phyloP scores from a whole-genome alignment of 2,797 vertebrate genomes.

The Chaetodon trifasciatus region DNA sequence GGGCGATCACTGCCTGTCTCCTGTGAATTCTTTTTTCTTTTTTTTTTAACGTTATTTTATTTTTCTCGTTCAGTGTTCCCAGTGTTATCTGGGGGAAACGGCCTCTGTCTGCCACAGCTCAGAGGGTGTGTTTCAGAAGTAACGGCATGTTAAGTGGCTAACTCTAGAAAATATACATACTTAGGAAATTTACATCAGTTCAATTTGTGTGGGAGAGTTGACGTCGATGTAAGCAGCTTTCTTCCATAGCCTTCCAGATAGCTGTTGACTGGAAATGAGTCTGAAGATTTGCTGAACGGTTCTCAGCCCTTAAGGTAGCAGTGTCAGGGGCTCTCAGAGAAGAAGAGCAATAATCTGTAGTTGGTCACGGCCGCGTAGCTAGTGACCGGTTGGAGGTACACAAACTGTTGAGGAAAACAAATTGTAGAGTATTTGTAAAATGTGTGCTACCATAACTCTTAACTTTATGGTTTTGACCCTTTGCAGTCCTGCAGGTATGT shows the following conservation, averaged over 20 bases:
- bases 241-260: conserved; percentile 50
- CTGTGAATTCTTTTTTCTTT: conserved; percentile 71
- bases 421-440: conserved; percentile 63
- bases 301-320: conserved; percentile 54
- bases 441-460: conserved; percentile 54
- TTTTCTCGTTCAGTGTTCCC: conserved; percentile 62
- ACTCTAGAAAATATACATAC: conserved; percentile 73
- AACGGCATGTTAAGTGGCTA: conserved; percentile 80
- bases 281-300: conserved; percentile 42
- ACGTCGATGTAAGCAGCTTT: conserved; percentile 45
- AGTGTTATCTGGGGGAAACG: conserved; percentile 49
- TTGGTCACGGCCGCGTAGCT: conserved; percentile 19
- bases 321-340: conserved; percentile 23
- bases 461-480: conserved; percentile 70
- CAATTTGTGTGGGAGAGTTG: conserved; percentile 52
- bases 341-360: conserved; percentile 38
- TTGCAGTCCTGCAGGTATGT: conserved; percentile 73
- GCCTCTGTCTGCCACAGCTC: conserved; percentile 56
- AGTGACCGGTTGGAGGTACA: conserved; percentile 37
- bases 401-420: conserved; percentile 49
- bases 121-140: conserved; percentile 57
- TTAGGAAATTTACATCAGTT: conserved; percentile 58
- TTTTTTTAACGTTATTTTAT: conserved; percentile 36
- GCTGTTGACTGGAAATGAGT: conserved; percentile 32
- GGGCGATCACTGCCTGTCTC: conserved; percentile 76